A percentile compares a stretch with the other conserved stretches of the same genome.
Evolutionary conservation across 1,140 invertebrate species (phyloP).

Genomic region (Potamilus streckersoni): DNA sequence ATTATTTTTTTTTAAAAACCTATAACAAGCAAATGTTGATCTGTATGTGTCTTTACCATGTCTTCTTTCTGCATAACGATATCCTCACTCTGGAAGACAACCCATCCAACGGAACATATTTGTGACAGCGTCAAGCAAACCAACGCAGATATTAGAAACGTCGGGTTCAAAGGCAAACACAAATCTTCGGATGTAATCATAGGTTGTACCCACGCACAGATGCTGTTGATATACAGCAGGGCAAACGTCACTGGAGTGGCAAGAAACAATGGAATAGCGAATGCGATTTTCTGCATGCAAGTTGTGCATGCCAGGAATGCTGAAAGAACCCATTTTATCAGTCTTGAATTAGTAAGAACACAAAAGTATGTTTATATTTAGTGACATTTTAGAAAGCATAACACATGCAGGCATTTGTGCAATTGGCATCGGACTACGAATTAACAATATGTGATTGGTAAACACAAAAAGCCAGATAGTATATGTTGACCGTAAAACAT

Average conservation of each 20-base stretch:
- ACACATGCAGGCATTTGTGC: slow-evolving; percentile 7
- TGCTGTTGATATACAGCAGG: slow-evolving; percentile 8
- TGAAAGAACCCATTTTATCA: slow-evolving; percentile 25
- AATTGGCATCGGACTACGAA: neutral
- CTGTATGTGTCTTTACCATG: neutral
- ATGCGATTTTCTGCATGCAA: slow-evolving; percentile 32
- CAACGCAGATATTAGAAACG: neutral
- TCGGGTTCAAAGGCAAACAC: neutral
- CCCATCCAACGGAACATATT: neutral
- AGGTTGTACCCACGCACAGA: slow-evolving; percentile 10
- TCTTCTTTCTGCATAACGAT: slow-evolving; percentile 19
- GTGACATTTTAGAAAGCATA: neutral
- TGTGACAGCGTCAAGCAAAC: neutral
- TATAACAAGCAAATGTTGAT: too few species aligned
- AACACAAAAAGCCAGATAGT: too few species aligned
- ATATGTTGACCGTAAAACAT: too few species aligned
- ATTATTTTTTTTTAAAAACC: too few species aligned
- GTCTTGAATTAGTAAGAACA: slow-evolving; percentile 11
- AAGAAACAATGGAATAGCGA: slow-evolving; percentile 33
- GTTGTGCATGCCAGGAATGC: slow-evolving; percentile 39
- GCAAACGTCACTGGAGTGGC: slow-evolving; percentile 23
- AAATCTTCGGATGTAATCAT: neutral
- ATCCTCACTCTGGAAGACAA: slow-evolving; percentile 2
- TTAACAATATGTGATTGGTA: too few species aligned
- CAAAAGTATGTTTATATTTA: neutral